Conservation (phyloP, 2,888 invertebrate genomes). For the Minunthozetes semirufus region DNA sequence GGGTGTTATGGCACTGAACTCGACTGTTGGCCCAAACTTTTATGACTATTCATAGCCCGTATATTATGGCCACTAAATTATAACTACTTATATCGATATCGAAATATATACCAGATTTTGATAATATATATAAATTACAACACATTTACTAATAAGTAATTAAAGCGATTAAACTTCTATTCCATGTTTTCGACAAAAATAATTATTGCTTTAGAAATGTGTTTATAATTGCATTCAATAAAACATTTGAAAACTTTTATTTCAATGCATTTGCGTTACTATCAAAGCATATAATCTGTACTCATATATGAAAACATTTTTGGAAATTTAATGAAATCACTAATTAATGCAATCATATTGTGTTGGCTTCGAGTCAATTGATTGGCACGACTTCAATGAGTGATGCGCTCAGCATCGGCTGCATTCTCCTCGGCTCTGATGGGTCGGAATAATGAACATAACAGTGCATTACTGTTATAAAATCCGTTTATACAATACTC, state of each 20-base stretch:
- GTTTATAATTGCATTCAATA: neutral
- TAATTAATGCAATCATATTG: neutral
- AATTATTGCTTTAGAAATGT: neutral
- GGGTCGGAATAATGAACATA: neutral
- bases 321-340: neutral
- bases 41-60: neutral
- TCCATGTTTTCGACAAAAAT: neutral
- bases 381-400: neutral
- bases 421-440: neutral
- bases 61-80: neutral
- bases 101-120: neutral
- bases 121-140: neutral
- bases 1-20: conserved; percentile 22
- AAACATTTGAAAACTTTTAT: neutral
- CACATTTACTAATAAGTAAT: conserved; percentile 7
- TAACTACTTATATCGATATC: neutral
- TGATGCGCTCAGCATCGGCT: neutral
- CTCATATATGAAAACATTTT: no score
- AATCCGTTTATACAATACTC: conserved; percentile 22
- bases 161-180: neutral
- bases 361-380: neutral
- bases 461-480: conserved; percentile 6
- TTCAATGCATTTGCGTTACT: no score
- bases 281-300: no score
- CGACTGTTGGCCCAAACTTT: neutral